These are phyloP conservation scores for Gymnocephalus cernua DNA, from an alignment of 2,113 vertebrate species.

Conservation along the genomic window DNA sequence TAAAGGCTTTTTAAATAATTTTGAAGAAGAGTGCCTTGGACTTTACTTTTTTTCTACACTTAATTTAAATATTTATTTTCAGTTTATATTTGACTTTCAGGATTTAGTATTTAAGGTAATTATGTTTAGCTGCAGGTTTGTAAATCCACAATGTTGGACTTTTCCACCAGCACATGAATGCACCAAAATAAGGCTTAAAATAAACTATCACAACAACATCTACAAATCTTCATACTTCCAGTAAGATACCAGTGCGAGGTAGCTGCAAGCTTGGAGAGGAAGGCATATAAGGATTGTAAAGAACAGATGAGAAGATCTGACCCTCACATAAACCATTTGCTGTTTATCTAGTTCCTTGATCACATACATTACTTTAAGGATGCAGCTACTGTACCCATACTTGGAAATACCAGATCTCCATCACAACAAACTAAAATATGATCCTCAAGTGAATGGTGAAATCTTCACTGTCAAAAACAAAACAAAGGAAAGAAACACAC, in stretches of 20 bases:
- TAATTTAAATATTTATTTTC: too few species aligned
- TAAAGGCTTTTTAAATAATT: too few species aligned
- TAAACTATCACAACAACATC: too few species aligned
- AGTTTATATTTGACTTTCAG: too few species aligned
- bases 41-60: too few species aligned
- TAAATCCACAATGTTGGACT: neutral
- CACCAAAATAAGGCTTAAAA: neutral
- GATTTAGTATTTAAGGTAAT: too few species aligned
- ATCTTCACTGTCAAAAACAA: neutral
- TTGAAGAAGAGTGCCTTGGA: too few species aligned
- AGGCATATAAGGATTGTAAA: neutral
- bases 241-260: neutral
- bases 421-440: neutral
- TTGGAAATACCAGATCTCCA: constrained; percentile 8
- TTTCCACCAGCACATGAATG: neutral
- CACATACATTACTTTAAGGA: neutral
- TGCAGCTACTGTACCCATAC: neutral
- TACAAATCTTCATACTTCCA: neutral
- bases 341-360: neutral
- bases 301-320: constrained; percentile 13
- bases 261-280: neutral
- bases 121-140: neutral
- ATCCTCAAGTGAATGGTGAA: neutral
- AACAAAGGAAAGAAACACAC: neutral
- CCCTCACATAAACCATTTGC: constrained; percentile 2